Conservation (phyloP, 2,888 invertebrate species). For the Linnaemya vulpina region DNA sequence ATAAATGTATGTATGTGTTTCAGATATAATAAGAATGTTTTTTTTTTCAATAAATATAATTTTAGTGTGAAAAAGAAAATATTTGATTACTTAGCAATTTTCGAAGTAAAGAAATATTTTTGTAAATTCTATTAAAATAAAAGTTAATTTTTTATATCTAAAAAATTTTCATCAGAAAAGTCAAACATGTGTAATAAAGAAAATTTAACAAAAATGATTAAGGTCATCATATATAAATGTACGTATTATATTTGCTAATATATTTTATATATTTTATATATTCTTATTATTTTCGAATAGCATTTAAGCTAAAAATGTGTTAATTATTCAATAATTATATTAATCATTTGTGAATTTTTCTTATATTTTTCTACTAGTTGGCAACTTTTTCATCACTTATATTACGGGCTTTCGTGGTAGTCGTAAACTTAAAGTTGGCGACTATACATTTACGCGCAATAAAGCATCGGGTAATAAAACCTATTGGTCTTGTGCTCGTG, state of each 20-base stretch:
- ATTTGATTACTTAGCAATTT: background rate
- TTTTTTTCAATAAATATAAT: conserved; percentile 12
- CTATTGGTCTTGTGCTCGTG: conserved; percentile 83
- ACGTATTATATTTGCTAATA: background rate
- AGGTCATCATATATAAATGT: background rate
- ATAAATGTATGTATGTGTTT: conserved; percentile 34
- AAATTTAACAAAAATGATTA: background rate
- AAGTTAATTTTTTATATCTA: background rate
- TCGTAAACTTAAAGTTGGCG: conserved; percentile 82
- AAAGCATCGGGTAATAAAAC: conserved; percentile 81
- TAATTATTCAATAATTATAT: conserved; percentile 32
- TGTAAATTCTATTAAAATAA: conserved; percentile 23
- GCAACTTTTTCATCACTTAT: conserved; percentile 79
- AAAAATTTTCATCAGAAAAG: background rate
- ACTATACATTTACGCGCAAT: conserved; percentile 83
- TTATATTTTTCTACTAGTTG: conserved; percentile 71
- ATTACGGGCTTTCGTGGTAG: conserved; percentile 83
- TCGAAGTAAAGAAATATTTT: background rate
- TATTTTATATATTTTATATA: background rate
- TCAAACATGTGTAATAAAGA: background rate
- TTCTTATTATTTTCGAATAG: background rate
- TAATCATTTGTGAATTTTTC: conserved; percentile 69
- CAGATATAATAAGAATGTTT: background rate
- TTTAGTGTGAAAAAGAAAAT: background rate
- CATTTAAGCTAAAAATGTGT: background rate